Percentiles rank a stretch among this genome's conserved stretches.
Evolutionary conservation across 2,888 invertebrate species (phyloP).

Genomic region (Spisula solida): DNA sequence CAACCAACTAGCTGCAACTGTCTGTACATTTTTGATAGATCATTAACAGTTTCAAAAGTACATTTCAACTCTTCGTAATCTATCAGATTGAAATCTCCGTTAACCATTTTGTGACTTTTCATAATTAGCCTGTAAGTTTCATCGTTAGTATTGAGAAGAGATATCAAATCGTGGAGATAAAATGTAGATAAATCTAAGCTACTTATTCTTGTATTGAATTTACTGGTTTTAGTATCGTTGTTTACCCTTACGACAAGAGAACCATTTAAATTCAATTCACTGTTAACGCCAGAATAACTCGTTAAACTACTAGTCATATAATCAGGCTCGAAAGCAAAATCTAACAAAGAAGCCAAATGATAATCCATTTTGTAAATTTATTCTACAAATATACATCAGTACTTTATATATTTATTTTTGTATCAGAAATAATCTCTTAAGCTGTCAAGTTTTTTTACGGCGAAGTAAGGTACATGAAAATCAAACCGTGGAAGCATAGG

Average conservation of each 20-base stretch:
- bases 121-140: neutral
- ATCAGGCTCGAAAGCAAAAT: constrained; percentile 11
- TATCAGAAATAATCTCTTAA: constrained; percentile 6
- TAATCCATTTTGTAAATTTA: constrained; percentile 20
- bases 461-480: neutral
- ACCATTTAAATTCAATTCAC: neutral
- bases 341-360: neutral
- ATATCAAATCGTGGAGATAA: constrained; percentile 2
- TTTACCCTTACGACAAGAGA: neutral
- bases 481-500: constrained; percentile 14
- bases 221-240: neutral
- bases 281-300: neutral
- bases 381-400: no score
- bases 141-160: neutral
- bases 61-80: constrained; percentile 28
- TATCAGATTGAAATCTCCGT: constrained; percentile 21
- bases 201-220: neutral
- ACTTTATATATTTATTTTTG: neutral
- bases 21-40: constrained; percentile 27
- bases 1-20: constrained; percentile 20
- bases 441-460: constrained; percentile 20
- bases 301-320: constrained; percentile 19
- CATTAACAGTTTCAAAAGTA: constrained; percentile 9
- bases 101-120: neutral
- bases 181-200: neutral